These are phyloP conservation scores for Propithecus deckenii DNA, from an alignment of 2,797 vertebrate species.

Conservation along the genomic window DNA sequence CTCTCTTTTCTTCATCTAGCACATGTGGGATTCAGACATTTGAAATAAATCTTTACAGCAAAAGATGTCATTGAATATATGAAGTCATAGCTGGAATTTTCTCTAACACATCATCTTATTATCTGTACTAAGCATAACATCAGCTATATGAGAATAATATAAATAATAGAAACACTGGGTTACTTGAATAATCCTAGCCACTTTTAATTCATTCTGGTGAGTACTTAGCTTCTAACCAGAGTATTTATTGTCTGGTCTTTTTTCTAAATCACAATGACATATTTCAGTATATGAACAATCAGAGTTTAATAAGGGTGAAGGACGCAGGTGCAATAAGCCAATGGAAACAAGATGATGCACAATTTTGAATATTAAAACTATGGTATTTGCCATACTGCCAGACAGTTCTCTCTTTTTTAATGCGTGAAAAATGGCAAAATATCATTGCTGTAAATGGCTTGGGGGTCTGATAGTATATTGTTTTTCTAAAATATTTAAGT, in stretches of 20 bases:
- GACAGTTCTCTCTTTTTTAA: slow-evolving; percentile 20
- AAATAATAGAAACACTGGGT: slow-evolving; percentile 28
- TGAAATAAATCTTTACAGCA: slow-evolving; percentile 39
- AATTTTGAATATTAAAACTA: slow-evolving; percentile 57
- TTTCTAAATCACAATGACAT: slow-evolving; percentile 1
- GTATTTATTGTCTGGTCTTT: slow-evolving; percentile 36
- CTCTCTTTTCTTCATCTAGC: slow-evolving; percentile 32
- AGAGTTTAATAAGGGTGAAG: slow-evolving; percentile 28
- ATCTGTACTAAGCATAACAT: neutral
- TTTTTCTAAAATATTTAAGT: slow-evolving; percentile 73
- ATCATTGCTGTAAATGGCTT: slow-evolving; percentile 62
- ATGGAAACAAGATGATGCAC: neutral
- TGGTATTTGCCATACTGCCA: neutral
- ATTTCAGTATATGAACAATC: slow-evolving; percentile 39
- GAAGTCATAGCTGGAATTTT: slow-evolving; percentile 14
- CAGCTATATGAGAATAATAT: slow-evolving; percentile 16
- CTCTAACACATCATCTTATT: neutral
- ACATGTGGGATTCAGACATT: neutral
- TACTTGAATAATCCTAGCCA: slow-evolving; percentile 4
- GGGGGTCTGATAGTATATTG: slow-evolving; percentile 43
- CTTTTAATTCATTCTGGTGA: slow-evolving; percentile 30
- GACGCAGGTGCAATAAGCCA: slow-evolving; percentile 22
- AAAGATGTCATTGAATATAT: slow-evolving; percentile 20
- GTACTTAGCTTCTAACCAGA: slow-evolving; percentile 29
- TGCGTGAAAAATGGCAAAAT: slow-evolving; percentile 2